phyloP scores from a whole-genome alignment of 2,797 vertebrate genomes.

The Phalloptychus januarius region DNA sequence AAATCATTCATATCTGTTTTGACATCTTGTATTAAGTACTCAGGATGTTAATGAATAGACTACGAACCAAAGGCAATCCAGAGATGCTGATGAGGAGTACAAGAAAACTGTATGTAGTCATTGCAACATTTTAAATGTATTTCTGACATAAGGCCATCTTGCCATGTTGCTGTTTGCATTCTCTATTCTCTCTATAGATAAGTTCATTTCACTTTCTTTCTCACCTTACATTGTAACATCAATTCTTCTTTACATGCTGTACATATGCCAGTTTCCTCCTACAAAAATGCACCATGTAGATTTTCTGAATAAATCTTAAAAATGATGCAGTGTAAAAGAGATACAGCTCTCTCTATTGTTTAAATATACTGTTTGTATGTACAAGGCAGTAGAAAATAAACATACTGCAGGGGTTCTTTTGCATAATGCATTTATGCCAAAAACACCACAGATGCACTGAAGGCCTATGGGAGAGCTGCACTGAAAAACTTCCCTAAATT shows the following conservation, averaged over 20 bases:
- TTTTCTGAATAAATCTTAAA: background rate
- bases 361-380: background rate
- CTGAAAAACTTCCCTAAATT: slow-evolving; percentile 16
- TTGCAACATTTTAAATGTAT: background rate
- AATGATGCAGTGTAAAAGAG: slow-evolving; percentile 5
- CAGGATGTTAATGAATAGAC: background rate
- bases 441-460: slow-evolving; percentile 9
- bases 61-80: background rate
- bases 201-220: background rate
- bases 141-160: background rate
- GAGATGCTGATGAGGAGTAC: background rate
- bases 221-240: background rate
- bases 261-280: background rate
- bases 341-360: background rate
- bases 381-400: slow-evolving; percentile 25
- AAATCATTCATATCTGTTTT: background rate
- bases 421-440: slow-evolving; percentile 47
- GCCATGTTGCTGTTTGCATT: background rate
- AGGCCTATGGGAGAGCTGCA: slow-evolving; percentile 1
- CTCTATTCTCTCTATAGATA: background rate
- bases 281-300: background rate
- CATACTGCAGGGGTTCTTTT: slow-evolving; percentile 4
- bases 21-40: background rate
- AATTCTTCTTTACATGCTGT: background rate
- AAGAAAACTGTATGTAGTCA: background rate